Conservation (phyloP, 2,888 invertebrate genomes). For the Bellardia pandia region DNA sequence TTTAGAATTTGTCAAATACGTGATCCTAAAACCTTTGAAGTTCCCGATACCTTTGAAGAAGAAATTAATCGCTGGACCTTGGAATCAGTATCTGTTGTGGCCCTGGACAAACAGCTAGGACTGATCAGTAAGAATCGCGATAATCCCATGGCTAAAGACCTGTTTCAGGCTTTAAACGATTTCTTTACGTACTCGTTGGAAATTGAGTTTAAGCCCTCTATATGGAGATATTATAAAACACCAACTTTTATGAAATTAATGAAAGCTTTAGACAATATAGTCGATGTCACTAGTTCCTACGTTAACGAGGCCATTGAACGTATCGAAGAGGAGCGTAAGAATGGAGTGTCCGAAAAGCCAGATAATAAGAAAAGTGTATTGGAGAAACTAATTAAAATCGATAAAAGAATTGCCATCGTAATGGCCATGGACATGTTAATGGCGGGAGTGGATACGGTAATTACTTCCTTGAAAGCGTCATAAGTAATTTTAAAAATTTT, state of each 20-base stretch:
- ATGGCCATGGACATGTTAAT: slow-evolving; percentile 90
- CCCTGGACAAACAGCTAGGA: slow-evolving; percentile 82
- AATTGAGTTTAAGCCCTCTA: slow-evolving; percentile 77
- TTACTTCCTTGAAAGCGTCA: background rate
- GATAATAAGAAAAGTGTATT: slow-evolving; percentile 86
- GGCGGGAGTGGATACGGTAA: slow-evolving; percentile 90
- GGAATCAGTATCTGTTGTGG: slow-evolving; percentile 85
- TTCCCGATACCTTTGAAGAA: slow-evolving; percentile 84
- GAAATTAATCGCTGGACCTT: slow-evolving; percentile 86
- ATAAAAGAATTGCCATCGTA: slow-evolving; percentile 87
- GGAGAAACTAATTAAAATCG: slow-evolving; percentile 87
- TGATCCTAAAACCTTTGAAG: slow-evolving; percentile 79
- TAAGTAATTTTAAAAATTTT: background rate
- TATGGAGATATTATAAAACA: slow-evolving; percentile 77
- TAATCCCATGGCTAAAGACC: slow-evolving; percentile 70
- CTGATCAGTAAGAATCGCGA: slow-evolving; percentile 74
- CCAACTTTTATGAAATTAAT: slow-evolving; percentile 77
- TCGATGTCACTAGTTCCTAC: slow-evolving; percentile 77
- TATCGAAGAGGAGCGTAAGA: slow-evolving; percentile 72
- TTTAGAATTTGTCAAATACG: slow-evolving; percentile 81
- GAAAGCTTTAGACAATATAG: slow-evolving; percentile 76
- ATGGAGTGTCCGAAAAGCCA: slow-evolving; percentile 73
- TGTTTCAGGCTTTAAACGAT: slow-evolving; percentile 74
- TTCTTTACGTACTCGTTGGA: slow-evolving; percentile 73
- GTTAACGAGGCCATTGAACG: slow-evolving; percentile 81